Conservation (phyloP, 2,888 invertebrate genomes). For the Agonopterix arenella region DNA sequence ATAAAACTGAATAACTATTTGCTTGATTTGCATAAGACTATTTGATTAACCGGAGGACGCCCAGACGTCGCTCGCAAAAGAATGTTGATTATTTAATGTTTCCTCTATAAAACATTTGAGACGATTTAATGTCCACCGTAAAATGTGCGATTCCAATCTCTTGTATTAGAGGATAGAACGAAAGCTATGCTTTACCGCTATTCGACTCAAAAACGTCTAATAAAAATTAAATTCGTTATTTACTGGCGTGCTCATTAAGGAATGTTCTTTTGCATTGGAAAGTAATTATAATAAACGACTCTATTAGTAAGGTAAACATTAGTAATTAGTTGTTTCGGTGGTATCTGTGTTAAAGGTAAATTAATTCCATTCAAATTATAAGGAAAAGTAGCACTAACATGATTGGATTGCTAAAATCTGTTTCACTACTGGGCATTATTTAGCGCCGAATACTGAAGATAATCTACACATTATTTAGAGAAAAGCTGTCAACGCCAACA, state of each 20-base stretch:
- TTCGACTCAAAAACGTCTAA: slow-evolving; percentile 49
- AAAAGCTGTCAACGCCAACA: background rate
- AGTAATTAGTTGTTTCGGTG: no score
- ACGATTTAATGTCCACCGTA: slow-evolving; percentile 41
- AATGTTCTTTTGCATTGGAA: slow-evolving; percentile 32
- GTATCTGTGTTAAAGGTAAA: no score
- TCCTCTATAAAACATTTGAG: slow-evolving; percentile 43
- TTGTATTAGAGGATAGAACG: slow-evolving; percentile 29
- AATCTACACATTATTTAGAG: no score
- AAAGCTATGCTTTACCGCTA: slow-evolving; percentile 50
- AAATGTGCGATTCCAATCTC: slow-evolving; percentile 45
- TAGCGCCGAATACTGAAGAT: no score
- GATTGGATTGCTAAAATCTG: background rate
- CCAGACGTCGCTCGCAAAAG: slow-evolving; percentile 35
- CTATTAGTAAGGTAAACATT: slow-evolving; percentile 25
- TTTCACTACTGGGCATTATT: no score
- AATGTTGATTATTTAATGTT: slow-evolving; percentile 56
- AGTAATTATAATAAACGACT: slow-evolving; percentile 33
- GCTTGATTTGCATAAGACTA: slow-evolving; percentile 60
- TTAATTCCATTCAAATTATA: background rate
- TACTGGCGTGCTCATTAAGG: slow-evolving; percentile 40
- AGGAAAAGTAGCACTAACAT: background rate
- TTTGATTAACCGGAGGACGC: slow-evolving; percentile 49
- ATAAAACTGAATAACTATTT: slow-evolving; percentile 55
- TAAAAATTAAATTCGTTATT: slow-evolving; percentile 53